phyloP scores from a whole-genome alignment of 2,797 vertebrate genomes.

The Cephalopachus bancanus region DNA sequence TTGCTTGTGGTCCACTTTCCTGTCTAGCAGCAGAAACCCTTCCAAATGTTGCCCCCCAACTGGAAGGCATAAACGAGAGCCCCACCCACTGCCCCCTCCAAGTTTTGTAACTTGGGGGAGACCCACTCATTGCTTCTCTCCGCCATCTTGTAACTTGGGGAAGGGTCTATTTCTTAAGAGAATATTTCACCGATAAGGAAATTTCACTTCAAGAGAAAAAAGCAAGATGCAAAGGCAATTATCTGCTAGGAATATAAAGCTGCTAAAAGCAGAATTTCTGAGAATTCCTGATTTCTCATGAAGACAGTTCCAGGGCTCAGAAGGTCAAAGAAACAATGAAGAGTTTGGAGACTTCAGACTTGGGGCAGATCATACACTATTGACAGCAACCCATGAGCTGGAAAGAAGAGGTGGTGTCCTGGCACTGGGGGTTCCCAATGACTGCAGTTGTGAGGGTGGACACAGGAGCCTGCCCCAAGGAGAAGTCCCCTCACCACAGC shows the following conservation, averaged over 20 bases:
- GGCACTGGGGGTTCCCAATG: not conserved
- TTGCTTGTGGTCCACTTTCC: not conserved
- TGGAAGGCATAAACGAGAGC: not conserved
- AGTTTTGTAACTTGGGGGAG: no score
- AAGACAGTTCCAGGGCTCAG: not conserved
- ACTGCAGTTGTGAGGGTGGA: no score
- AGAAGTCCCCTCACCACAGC: not conserved
- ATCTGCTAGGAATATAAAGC: not conserved
- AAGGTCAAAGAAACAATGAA: not conserved
- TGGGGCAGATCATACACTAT: not conserved
- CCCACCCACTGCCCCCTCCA: no score
- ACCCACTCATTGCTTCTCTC: not conserved
- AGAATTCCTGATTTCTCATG: slow-evolving; percentile 29
- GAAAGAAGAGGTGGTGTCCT: not conserved
- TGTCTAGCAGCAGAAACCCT: not conserved
- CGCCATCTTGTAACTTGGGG: not conserved
- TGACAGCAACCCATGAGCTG: not conserved
- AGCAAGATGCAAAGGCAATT: not conserved
- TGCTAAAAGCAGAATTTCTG: not conserved
- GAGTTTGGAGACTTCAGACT: not conserved
- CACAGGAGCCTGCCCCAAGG: not conserved
- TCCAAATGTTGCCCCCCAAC: not conserved
- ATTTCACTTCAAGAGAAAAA: not conserved
- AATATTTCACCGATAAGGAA: not conserved
- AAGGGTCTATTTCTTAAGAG: not conserved